A percentile compares a stretch with the other conserved stretches of the same genome.
These are phyloP conservation scores for Calcarius lapponicus DNA, from an alignment of 2,797 vertebrate species.

Conservation along the genomic window DNA sequence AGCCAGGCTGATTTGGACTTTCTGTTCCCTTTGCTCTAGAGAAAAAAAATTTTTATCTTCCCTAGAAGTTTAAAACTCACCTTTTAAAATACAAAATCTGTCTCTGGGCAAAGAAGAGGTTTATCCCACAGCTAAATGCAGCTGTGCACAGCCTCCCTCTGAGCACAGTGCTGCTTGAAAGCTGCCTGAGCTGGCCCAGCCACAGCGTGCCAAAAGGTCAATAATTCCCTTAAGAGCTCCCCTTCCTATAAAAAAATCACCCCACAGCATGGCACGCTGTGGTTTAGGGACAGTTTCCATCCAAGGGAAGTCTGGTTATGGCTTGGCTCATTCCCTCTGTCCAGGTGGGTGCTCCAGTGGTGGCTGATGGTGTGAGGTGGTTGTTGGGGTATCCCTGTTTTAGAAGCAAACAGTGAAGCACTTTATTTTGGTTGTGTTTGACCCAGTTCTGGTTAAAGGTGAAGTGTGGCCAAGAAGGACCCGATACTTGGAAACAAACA, in stretches of 20 bases:
- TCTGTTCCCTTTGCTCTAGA: neutral
- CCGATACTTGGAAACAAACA: slow-evolving; percentile 29
- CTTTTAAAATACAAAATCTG: neutral
- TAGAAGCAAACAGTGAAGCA: slow-evolving; percentile 79
- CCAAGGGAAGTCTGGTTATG: neutral
- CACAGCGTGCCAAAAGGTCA: neutral
- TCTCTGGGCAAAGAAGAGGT: neutral
- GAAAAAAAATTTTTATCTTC: neutral
- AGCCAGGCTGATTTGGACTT: neutral
- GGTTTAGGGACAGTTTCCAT: neutral
- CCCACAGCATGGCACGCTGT: rapidly evolving
- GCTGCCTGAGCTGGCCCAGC: neutral
- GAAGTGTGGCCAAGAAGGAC: slow-evolving; percentile 69
- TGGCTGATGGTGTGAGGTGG: neutral
- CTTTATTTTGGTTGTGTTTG: slow-evolving; percentile 83
- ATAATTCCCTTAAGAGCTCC: neutral
- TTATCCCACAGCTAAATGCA: neutral
- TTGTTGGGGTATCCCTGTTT: slow-evolving; percentile 55
- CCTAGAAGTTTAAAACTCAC: neutral
- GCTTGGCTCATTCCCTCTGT: neutral
- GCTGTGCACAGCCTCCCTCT: neutral
- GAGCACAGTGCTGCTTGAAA: neutral
- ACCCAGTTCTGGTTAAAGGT: slow-evolving; percentile 72
- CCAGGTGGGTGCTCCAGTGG: slow-evolving; percentile 8
- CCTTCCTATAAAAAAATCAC: neutral